Evolutionary conservation across 1,140 invertebrate genomes (phyloP).

Genomic region (Colletes latitarsis): DNA sequence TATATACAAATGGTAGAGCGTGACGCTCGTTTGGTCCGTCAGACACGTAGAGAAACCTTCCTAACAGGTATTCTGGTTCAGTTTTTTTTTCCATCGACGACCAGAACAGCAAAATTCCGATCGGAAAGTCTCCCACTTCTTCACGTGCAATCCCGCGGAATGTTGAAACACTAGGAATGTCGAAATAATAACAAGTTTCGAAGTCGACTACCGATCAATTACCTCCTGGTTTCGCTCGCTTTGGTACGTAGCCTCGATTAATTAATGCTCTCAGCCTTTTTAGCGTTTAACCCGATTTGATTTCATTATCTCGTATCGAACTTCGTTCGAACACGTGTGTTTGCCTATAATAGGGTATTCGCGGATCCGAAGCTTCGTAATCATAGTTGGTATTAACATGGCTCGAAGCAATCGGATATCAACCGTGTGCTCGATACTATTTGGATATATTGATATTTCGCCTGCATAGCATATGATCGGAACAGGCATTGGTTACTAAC

Average conservation of each 20-base stretch:
- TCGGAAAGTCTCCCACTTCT: neutral
- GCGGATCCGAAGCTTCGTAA: neutral
- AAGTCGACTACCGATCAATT: constrained; percentile 6
- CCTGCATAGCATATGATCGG: neutral
- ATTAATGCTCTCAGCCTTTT: neutral
- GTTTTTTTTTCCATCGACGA: neutral
- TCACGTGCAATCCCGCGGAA: constrained; percentile 5
- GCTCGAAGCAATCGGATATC: neutral
- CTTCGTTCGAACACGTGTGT: neutral
- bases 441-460: constrained; percentile 7
- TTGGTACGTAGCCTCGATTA: neutral
- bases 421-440: neutral
- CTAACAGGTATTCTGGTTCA: neutral
- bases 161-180: constrained; percentile 13
- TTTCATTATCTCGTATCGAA: neutral
- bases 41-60: constrained; percentile 21
- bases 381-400: neutral
- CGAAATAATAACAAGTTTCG: constrained; percentile 26
- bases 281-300: neutral
- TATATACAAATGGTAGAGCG: constrained; percentile 29
- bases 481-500: neutral
- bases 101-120: neutral
- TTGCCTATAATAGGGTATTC: neutral
- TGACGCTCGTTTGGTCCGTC: constrained; percentile 54
- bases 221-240: neutral